Evolutionary conservation across 1,140 invertebrate genomes (phyloP), one percentile per base, ranked within the genome.

Genomic region (Lutraria rhynchaena): DNA sequence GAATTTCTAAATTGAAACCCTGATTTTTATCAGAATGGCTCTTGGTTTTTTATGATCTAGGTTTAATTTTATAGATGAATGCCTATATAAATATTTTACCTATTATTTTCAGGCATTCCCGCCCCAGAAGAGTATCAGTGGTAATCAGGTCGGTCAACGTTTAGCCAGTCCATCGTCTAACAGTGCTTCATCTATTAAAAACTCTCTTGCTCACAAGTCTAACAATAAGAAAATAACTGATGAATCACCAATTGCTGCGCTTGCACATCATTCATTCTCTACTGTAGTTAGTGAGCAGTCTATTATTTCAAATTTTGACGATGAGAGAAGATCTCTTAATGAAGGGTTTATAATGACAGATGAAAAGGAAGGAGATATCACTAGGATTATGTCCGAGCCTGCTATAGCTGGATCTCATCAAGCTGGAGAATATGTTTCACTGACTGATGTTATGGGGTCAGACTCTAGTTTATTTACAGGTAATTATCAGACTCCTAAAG

Each of bases 331-430:
- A 29, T 85, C 84, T 0, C 70, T 89, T 0, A 89, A 89, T 51
- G 86, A 87, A 70, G 86, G 88, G 1, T 89, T 89, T 70, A 89
- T 89, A 9, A 46, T 75, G 11, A 70, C 49, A 11, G 85, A 84
- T 4, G 87, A 87, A 60, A 76, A 83, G 35, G 33, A 46, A 3
- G 63, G 33, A 15, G 80, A 83, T 31, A 71, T 46, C 41, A 71
- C 67, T 33, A 29, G 44, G 13, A 74, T 63, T n/a, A 53, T 76
- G 63, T 55, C 77, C 0, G 33, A 58, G 27, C 65, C 61, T 15
- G 61, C 60, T 27, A 67, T 80, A 4, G 27, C 41, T 31, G 60
- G 55, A 17, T 27, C 74, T 17, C 15, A 69, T 4, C 46, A 75
- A 22, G 19, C 31, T 19, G 63, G 77, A n/a, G 77, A 81, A 44